Evolutionary conservation across 2,888 invertebrate genomes (phyloP).

Genomic region (Apantesis nais): DNA sequence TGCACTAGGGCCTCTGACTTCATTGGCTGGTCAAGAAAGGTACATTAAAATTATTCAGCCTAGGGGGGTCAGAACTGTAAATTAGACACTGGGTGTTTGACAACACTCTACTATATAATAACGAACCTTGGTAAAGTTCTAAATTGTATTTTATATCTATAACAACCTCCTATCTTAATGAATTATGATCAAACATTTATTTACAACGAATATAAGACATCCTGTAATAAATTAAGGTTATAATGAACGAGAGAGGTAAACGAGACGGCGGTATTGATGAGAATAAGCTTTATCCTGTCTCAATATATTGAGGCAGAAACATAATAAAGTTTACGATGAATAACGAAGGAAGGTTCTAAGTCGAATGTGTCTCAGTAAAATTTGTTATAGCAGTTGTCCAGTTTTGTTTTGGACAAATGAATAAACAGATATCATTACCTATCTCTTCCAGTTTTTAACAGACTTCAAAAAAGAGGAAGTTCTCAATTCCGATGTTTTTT

Average conservation of each 20-base stretch:
- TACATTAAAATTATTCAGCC: no score
- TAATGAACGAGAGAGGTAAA: slow-evolving; percentile 17
- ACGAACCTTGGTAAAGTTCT: background rate
- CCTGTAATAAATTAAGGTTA: slow-evolving; percentile 36
- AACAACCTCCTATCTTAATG: slow-evolving; percentile 13
- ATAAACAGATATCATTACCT: slow-evolving; percentile 18
- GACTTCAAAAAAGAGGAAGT: no score
- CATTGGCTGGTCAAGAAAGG: no score
- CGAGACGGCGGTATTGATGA: slow-evolving; percentile 26
- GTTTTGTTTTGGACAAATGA: slow-evolving; percentile 20
- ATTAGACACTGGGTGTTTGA: background rate
- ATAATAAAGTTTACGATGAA: slow-evolving; percentile 17
- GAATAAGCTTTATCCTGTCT: slow-evolving; percentile 27
- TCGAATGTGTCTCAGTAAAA: slow-evolving; percentile 29
- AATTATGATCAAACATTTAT: slow-evolving; percentile 38
- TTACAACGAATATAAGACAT: slow-evolving; percentile 29
- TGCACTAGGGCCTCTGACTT: no score
- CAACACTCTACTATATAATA: background rate
- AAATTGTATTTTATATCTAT: slow-evolving; percentile 21
- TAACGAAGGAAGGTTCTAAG: slow-evolving; percentile 10
- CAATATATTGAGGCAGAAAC: slow-evolving; percentile 31
- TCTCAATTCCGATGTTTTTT: no score
- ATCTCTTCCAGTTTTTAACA: no score
- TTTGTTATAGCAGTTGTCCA: slow-evolving; percentile 29
- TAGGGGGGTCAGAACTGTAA: no score